A percentile compares a stretch with the other conserved stretches of the same genome.
phyloP scores from a whole-genome alignment of 2,113 vertebrate genomes.

The Halcyon senegalensis region DNA sequence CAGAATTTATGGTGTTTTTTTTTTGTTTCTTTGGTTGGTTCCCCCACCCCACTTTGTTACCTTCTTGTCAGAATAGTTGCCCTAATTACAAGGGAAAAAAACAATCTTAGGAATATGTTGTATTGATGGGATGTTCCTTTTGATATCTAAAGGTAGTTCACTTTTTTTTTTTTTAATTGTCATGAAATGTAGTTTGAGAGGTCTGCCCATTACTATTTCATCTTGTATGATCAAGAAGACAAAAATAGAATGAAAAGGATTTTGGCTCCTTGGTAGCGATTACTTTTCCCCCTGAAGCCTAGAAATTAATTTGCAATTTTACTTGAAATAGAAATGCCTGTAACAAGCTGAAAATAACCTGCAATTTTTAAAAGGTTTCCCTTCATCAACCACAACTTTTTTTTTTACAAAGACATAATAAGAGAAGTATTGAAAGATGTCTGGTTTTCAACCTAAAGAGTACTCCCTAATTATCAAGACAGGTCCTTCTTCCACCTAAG shows the following conservation, averaged over 20 bases:
- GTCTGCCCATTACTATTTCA: background rate
- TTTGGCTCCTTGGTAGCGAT: background rate
- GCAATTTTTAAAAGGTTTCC: background rate
- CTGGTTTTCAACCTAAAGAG: background rate
- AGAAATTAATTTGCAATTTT: background rate
- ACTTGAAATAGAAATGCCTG: background rate
- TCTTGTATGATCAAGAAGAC: background rate
- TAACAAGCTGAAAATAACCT: background rate
- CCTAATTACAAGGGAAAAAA: background rate
- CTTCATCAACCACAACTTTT: background rate
- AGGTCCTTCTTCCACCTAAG: background rate
- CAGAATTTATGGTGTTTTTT: background rate
- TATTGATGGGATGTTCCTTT: background rate
- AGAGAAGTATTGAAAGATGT: background rate
- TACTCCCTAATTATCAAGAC: background rate
- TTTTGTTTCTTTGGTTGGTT: background rate
- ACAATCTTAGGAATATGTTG: background rate
- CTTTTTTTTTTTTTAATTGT: background rate
- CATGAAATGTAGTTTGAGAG: background rate
- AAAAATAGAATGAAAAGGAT: conserved; percentile 5
- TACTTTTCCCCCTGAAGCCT: background rate
- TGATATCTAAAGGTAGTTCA: background rate
- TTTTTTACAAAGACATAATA: background rate
- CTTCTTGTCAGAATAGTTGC: conserved; percentile 31
- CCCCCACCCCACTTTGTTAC: background rate